Conservation (phyloP, 2,797 vertebrate species). For the Muscicapa comitata region DNA sequence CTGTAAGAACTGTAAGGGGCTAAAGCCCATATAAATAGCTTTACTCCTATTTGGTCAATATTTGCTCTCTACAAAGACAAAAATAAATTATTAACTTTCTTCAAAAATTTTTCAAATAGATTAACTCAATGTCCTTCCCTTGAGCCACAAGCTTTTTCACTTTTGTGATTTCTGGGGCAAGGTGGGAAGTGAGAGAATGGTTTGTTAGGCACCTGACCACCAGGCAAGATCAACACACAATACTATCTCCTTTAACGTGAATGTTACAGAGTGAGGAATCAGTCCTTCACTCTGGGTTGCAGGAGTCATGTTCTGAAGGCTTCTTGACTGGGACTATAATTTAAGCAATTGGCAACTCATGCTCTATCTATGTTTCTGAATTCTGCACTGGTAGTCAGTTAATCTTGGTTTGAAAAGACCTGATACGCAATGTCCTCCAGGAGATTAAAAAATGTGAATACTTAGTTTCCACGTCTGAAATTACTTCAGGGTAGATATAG, state of each 20-base stretch:
- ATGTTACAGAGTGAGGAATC: background rate
- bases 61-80: background rate
- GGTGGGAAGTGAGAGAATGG: fast-evolving
- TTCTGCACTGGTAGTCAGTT: background rate
- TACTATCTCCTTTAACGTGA: background rate
- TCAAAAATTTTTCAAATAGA: background rate
- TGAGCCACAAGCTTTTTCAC: background rate
- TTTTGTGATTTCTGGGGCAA: background rate
- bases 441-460: background rate
- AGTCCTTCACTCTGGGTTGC: background rate
- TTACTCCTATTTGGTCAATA: background rate
- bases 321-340: background rate
- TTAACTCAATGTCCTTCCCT: background rate
- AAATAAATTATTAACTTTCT: background rate
- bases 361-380: background rate
- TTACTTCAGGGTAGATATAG: background rate
- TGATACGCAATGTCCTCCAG: background rate
- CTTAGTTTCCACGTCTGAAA: background rate
- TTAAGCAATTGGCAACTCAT: background rate
- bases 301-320: background rate
- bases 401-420: background rate
- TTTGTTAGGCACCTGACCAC: background rate
- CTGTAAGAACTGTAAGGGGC: background rate
- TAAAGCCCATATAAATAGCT: background rate
- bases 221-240: background rate